A percentile compares a stretch with the other conserved stretches of the same genome.
These are phyloP conservation scores for Calephelis virginiensis DNA, from an alignment of 1,140 invertebrate species.

Conservation along the genomic window DNA sequence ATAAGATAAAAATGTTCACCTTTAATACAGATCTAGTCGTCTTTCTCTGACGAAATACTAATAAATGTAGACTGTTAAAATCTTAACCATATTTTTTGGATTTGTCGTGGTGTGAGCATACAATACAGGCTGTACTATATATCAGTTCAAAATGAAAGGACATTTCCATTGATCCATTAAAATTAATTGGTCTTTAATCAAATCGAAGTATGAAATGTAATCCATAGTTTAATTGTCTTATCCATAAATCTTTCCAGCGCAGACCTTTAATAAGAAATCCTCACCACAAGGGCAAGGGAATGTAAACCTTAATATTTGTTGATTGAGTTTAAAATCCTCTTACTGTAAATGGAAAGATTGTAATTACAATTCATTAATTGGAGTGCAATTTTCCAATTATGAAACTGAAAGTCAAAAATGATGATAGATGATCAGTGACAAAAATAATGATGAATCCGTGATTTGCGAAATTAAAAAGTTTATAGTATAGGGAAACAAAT, in stretches of 20 bases:
- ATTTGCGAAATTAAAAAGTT: neutral
- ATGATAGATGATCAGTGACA: conserved; percentile 9
- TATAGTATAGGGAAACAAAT: too few species aligned
- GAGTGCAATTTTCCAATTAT: conserved; percentile 11
- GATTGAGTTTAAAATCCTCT: neutral
- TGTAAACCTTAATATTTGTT: neutral
- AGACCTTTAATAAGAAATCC: conserved; percentile 24
- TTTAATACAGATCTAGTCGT: too few species aligned
- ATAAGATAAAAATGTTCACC: too few species aligned
- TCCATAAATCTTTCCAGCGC: conserved; percentile 36
- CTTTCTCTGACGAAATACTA: too few species aligned
- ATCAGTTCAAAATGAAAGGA: neutral
- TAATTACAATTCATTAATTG: conserved; percentile 14
- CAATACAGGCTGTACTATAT: neutral
- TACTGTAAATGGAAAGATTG: neutral
- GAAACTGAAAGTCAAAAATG: conserved; percentile 11
- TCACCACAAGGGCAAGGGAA: neutral
- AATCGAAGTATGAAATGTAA: conserved; percentile 34
- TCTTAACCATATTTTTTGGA: too few species aligned
- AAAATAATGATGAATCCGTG: neutral
- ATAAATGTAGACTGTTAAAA: too few species aligned
- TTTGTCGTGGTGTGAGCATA: too few species aligned
- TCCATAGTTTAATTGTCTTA: conserved; percentile 41
- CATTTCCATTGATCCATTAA: conserved; percentile 24
- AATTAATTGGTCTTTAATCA: conserved; percentile 33